phyloP scores from a whole-genome alignment of 1,140 invertebrate genomes.

The Platorchestia sp. region DNA sequence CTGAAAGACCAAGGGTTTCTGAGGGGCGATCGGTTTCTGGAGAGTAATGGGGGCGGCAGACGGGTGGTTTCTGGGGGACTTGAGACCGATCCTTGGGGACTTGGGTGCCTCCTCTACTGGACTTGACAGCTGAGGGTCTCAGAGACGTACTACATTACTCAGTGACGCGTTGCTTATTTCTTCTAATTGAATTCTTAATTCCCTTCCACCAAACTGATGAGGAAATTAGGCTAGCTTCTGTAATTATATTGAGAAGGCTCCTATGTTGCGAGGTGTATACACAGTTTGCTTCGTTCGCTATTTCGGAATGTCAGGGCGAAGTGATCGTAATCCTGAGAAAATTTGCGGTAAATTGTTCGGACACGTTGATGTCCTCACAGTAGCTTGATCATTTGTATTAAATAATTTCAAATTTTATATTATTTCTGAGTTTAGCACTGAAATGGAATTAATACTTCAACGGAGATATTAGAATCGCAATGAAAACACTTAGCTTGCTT shows the following conservation, averaged over 20 bases:
- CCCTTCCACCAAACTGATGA: not conserved
- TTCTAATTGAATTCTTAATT: not conserved
- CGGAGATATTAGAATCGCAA: too few species aligned
- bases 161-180: not conserved
- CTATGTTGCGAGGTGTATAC: not conserved
- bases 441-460: too few species aligned
- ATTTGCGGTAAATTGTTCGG: too few species aligned
- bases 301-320: too few species aligned
- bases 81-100: not conserved
- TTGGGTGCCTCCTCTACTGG: not conserved
- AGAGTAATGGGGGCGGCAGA: conserved; percentile 3
- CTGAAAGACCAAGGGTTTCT: conserved; percentile 38
- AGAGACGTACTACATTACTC: not conserved
- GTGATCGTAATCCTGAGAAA: too few species aligned
- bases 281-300: not conserved
- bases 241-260: not conserved
- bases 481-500: too few species aligned
- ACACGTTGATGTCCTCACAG: too few species aligned
- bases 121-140: not conserved
- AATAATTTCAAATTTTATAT: too few species aligned
- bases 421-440: too few species aligned
- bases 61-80: conserved; percentile 19
- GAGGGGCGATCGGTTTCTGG: conserved; percentile 47
- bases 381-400: too few species aligned
- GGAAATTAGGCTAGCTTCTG: not conserved